Percentiles rank a stretch among this genome's conserved stretches.
These are phyloP conservation scores for Altica lythri DNA, from an alignment of 2,888 invertebrate species.

Conservation along the genomic window DNA sequence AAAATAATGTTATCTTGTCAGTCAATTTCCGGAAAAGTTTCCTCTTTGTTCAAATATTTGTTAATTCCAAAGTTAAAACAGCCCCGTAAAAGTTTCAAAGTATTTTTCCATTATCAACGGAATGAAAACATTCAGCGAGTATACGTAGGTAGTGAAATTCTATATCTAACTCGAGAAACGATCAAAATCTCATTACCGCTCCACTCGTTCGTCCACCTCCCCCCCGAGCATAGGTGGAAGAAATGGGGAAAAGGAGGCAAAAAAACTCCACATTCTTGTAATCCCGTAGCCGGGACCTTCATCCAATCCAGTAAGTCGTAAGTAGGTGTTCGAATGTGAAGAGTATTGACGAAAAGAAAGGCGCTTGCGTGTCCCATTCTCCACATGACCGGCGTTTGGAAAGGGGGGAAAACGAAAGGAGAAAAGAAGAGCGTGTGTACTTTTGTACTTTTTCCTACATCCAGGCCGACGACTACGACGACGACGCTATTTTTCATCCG, in stretches of 20 bases:
- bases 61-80: too few species aligned
- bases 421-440: slow-evolving; percentile 52
- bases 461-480: slow-evolving; percentile 36
- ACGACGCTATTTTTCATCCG: slow-evolving; percentile 56
- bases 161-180: slow-evolving; percentile 26
- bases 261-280: slow-evolving; percentile 25
- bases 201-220: slow-evolving; percentile 15
- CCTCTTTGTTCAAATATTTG: too few species aligned
- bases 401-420: slow-evolving; percentile 36
- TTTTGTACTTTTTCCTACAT: slow-evolving; percentile 55
- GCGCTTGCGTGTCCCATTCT: slow-evolving; percentile 53
- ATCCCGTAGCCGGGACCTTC: slow-evolving; percentile 23
- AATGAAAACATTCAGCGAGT: slow-evolving; percentile 16
- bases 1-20: too few species aligned
- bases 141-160: slow-evolving; percentile 22
- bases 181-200: slow-evolving; percentile 29
- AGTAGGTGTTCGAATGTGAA: slow-evolving; percentile 57
- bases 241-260: slow-evolving; percentile 20
- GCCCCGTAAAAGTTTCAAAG: slow-evolving; percentile 12
- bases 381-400: slow-evolving; percentile 49
- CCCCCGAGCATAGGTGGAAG: slow-evolving; percentile 24
- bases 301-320: slow-evolving; percentile 50
- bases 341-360: slow-evolving; percentile 54
- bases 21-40: too few species aligned
- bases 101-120: slow-evolving; percentile 19